Base-by-base conservation (phyloP, 2,113 vertebrate genomes). In the Plectropomus leopardus region DNA sequence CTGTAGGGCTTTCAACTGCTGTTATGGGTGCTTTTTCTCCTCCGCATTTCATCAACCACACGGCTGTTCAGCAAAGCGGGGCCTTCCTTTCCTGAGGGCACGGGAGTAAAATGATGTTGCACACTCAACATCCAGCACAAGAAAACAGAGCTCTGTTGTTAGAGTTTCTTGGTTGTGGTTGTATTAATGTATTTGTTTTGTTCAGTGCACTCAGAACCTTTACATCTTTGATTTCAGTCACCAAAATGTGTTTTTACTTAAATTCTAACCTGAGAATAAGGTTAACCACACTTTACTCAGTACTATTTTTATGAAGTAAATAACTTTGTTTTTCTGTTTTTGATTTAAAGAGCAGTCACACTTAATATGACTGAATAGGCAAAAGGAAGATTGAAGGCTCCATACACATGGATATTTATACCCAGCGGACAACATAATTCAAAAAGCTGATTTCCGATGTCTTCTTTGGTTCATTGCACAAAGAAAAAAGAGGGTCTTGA, bases 21-120 rank as follows among this genome's bases (percentile, higher is more conserved):
- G 83, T 87, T 88, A 86, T 87, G 91, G 91, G 89, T 91, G 86
- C 87, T 74, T 92, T 89, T 92, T 85, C 85, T 86, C 63, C 79
- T 86, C 74, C 72, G 47, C 75, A 80, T 88, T 88, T 91, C 84
- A 80, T 75, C 77, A 85, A 90, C 84, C 86, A 50, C 90, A 85
- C 7, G n/a, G 79, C 72, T 92, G 72, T 77, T 82, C 21, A 54
- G 78, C 36, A 82, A 80, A 87, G 68, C 55, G 19, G 76, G 67
- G 67, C 44, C 70, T 82, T 80, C 75, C 65, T 80, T 76, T 80
- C 65, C 67, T 48, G n/a, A 69, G 53, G 78, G 61, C 26, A 59
- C 5, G 16, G 44, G 36, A 65, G 21, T 51, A 21, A 34, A 81
- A 53, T 48, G 8, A 48, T 70, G 63, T 64, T 74, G 40, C 79